phyloP scores from a whole-genome alignment of 1,140 invertebrate species.

The Drosophila pandora region DNA sequence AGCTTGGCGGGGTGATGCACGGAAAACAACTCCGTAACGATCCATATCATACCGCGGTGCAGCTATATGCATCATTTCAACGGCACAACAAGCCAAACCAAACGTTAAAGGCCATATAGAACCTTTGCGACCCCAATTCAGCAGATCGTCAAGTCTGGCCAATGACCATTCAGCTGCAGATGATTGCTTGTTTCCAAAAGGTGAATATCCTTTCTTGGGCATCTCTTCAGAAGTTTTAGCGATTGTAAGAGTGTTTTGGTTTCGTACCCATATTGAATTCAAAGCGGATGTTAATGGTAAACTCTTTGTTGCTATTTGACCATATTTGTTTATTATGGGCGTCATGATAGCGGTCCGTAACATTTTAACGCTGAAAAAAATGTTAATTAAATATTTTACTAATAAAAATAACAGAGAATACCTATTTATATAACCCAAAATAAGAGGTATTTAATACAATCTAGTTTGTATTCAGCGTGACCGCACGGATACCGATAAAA shows the following conservation, averaged over 20 bases:
- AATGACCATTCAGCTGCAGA: not conserved
- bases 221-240: not conserved
- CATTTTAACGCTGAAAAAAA: not conserved
- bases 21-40: not conserved
- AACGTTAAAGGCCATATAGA: not conserved
- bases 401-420: not conserved
- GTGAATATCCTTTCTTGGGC: not conserved
- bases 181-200: not conserved
- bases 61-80: constrained; percentile 1
- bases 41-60: not conserved
- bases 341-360: not conserved
- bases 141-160: not conserved
- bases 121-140: not conserved
- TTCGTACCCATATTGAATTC: not conserved
- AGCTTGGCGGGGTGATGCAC: not conserved
- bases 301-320: not conserved
- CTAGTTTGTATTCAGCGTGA: too few species aligned
- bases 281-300: not conserved
- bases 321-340: not conserved
- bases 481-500: too few species aligned
- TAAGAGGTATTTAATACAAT: not conserved
- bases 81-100: not conserved
- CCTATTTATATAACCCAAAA: not conserved
- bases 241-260: not conserved
- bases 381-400: not conserved